Base-by-base conservation (phyloP, 2,797 vertebrate species). In the Kryptolebias ocellatus region DNA sequence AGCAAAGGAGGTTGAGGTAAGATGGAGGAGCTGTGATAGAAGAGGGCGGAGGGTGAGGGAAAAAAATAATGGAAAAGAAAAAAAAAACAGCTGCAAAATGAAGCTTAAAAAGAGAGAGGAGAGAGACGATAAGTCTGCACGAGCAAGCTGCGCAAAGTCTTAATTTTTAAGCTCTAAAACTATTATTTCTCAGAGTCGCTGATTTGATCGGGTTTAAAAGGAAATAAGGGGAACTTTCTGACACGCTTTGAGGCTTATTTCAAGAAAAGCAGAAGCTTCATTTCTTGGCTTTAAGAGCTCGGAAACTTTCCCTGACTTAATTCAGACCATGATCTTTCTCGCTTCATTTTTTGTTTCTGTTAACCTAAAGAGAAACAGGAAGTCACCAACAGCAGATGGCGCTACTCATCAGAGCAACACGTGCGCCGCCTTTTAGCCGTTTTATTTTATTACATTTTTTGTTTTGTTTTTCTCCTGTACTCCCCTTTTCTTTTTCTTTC, bases 371-470 rank as follows among this genome's bases (percentile, higher is more conserved):
- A 8, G 47, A 49, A 49, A n/a, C 49, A 49, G 46, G 46, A 49
- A 46, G 45, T 46, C 45, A 16, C 44, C 15, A 64, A 44, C 90
- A 87, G 78, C 81, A 89, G 89, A 86, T 85, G 90, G 89, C 78
- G 86, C 87, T 85, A 89, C 69, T 50, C 85, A 16, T 84, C 84
- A 89, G 79, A 11, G 54, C 64, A 73, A 71, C 17, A 44, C 3
- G 17, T 39, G 18, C 65, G 55, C 60, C 47, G 49, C 58, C 66
- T 70, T 39, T 28, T 42, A 42, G 39, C 39, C 4, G 34, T 24
- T 24, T 24, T 24, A 24, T 24, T 24, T 24, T 24, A 24, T 24
- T 24, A 34, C 9, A 6, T 34, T 34, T 34, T 34, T 34, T 34
- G 6, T 9, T 34, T 34, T 70, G 66, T 46, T 51, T 64, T 59